phyloP scores from a whole-genome alignment of 2,113 vertebrate genomes.

The Cyphomyrus discorhynchus region DNA sequence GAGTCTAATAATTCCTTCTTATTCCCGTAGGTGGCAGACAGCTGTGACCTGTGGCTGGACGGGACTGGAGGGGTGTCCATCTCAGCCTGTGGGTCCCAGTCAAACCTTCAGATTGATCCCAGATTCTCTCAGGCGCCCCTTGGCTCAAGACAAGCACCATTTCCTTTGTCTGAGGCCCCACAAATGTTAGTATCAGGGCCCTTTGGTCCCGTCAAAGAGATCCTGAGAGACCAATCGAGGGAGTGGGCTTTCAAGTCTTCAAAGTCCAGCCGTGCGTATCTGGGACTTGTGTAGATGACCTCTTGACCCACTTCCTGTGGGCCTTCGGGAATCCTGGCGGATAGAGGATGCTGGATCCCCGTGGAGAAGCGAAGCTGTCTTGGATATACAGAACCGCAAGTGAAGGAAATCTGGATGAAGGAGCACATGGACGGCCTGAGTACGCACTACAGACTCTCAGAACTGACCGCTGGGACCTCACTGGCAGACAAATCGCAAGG shows the following conservation, averaged over 20 bases:
- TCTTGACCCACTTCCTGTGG: too few relatives aligned
- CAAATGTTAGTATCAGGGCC: neutral
- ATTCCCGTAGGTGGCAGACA: neutral
- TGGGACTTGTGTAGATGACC: neutral
- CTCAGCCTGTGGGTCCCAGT: neutral
- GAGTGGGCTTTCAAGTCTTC: neutral
- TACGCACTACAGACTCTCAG: neutral
- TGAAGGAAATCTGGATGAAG: neutral
- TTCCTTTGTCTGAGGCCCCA: neutral
- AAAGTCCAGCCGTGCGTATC: neutral
- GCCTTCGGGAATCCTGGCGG: neutral
- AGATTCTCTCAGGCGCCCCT: neutral
- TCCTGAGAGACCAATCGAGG: neutral
- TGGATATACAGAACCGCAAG: slow-evolving; percentile 11
- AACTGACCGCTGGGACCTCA: neutral
- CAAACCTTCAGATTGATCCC: neutral
- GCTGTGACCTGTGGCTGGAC: neutral
- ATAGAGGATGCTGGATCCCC: neutral
- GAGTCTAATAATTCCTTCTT: neutral
- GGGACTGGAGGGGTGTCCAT: neutral
- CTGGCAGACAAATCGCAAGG: neutral
- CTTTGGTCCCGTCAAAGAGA: neutral
- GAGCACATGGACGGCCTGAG: too few relatives aligned
- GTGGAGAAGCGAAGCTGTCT: neutral
- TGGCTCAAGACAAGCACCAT: neutral